Percentiles rank a stretch among this genome's conserved stretches.
phyloP scores from a whole-genome alignment of 2,113 vertebrate species.

The Cynoglossus semilaevis region DNA sequence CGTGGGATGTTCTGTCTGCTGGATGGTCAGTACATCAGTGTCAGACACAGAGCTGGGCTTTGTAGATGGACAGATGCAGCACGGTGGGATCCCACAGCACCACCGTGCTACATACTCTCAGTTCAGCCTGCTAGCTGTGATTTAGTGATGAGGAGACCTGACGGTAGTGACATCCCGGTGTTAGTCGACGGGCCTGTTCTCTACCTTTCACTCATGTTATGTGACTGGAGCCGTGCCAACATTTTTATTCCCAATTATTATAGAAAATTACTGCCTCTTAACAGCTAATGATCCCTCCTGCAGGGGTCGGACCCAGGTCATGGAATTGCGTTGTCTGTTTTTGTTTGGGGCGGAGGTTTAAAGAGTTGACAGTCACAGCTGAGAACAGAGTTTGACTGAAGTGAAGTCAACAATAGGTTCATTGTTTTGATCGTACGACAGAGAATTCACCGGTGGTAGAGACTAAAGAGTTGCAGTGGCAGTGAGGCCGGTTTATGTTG shows the following conservation, averaged over 20 bases:
- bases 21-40: slow-evolving; percentile 38
- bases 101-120: slow-evolving; percentile 40
- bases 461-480: too few relatives aligned
- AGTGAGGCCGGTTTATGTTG: too few relatives aligned
- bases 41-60: slow-evolving; percentile 26
- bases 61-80: slow-evolving; percentile 23
- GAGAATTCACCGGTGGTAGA: too few relatives aligned
- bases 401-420: too few relatives aligned
- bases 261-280: slow-evolving; percentile 5
- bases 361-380: too few relatives aligned
- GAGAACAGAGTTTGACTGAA: too few relatives aligned
- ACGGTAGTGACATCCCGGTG: slow-evolving; percentile 40
- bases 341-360: too few relatives aligned
- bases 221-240: slow-evolving; percentile 23
- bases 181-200: slow-evolving; percentile 43
- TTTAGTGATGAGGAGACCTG: slow-evolving; percentile 20
- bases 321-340: too few relatives aligned
- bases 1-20: slow-evolving; percentile 50
- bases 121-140: slow-evolving; percentile 30
- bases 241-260: background rate
- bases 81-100: slow-evolving; percentile 33
- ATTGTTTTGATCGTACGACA: too few relatives aligned
- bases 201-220: slow-evolving; percentile 20
- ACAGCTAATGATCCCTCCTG: too few relatives aligned
- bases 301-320: too few relatives aligned